Evolutionary conservation across 2,888 invertebrate genomes (phyloP), one percentile per base, ranked within the genome.

Genomic region (Dasysyrphus tricinctus): DNA sequence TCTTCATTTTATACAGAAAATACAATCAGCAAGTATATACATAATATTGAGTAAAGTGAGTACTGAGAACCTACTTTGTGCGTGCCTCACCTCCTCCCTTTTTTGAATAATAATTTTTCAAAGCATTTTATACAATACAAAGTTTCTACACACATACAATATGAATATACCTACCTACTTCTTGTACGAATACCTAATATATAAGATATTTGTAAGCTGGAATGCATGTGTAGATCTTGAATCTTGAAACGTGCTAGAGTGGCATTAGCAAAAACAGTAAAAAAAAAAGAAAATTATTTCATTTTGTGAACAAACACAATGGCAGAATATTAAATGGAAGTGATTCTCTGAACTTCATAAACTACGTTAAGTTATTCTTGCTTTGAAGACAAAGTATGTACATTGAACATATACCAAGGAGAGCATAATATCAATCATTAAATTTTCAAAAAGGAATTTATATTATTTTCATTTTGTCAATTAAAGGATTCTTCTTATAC

Each of bases 161-260:
- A n/a, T n/a, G n/a, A n/a, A n/a, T n/a, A 65, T 14, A 42, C 5
- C 12, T n/a, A n/a, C 5, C 0, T 16, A 32, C 29, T 32, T 16
- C n/a, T n/a, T 56, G 7, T 51, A 6, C n/a, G n/a, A n/a, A n/a
- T n/a, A n/a, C n/a, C n/a, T 14, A 24, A 29, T n/a, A 14, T 32
- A n/a, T 32, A 51, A 19, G 14, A 51, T 49, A 67, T 51, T 24
- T 69, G 3, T 39, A 54, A 39, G 39, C 39, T 54, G 39, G 32
- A 39, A 51, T 67, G 51, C 54, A 69, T 69, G 69, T 19, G n/a
- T 61, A 67, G 49, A 67, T 2, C 19, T 49, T 29, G 49, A 69
- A 69, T 37, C 54, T 39, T 54, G 54, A 29, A 69, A 69, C 69
- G 69, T 69, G 69, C 69, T 47, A 54, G 39, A 69, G 67, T 67